Evolutionary conservation across 2,113 vertebrate species (phyloP).

Genomic region (Hylia prasina): DNA sequence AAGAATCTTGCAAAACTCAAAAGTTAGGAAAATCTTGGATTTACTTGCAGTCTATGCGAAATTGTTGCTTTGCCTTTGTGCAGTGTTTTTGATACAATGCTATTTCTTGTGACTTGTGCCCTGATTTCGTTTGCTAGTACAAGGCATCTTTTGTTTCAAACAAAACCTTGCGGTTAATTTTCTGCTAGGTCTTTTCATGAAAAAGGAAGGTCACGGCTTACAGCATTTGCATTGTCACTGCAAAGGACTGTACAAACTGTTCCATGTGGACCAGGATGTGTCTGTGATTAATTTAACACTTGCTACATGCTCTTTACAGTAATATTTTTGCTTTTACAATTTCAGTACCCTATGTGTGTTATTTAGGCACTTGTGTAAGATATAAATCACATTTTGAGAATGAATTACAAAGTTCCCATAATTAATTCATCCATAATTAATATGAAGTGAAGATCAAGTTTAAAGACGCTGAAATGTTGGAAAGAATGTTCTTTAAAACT

Average conservation of each 20-base stretch:
- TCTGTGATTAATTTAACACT: slow-evolving; percentile 14
- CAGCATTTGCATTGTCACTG: slow-evolving; percentile 60
- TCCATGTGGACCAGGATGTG: slow-evolving; percentile 43
- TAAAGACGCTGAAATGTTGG: not conserved
- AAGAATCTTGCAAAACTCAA: slow-evolving; percentile 1
- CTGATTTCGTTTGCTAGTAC: slow-evolving; percentile 58
- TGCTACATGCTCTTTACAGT: slow-evolving; percentile 1
- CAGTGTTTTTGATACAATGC: slow-evolving; percentile 52
- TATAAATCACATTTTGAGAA: not conserved
- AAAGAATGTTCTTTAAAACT: not conserved
- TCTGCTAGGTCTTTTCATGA: slow-evolving; percentile 54
- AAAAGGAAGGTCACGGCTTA: slow-evolving; percentile 61
- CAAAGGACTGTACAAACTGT: slow-evolving; percentile 61
- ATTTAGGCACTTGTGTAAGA: not conserved
- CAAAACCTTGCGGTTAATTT: slow-evolving; percentile 65
- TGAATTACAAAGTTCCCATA: not conserved
- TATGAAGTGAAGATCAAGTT: not conserved
- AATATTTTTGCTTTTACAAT: not conserved
- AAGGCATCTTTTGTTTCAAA: slow-evolving; percentile 68
- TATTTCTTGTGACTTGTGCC: slow-evolving; percentile 49
- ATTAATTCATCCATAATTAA: not conserved
- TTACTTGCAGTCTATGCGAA: slow-evolving; percentile 10
- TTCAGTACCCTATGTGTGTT: not conserved
- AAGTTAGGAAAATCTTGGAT: slow-evolving; percentile 44
- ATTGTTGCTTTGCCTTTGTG: slow-evolving; percentile 36